Conservation (phyloP, 2,888 invertebrate species). For the Aphidoletes aphidimyza region DNA sequence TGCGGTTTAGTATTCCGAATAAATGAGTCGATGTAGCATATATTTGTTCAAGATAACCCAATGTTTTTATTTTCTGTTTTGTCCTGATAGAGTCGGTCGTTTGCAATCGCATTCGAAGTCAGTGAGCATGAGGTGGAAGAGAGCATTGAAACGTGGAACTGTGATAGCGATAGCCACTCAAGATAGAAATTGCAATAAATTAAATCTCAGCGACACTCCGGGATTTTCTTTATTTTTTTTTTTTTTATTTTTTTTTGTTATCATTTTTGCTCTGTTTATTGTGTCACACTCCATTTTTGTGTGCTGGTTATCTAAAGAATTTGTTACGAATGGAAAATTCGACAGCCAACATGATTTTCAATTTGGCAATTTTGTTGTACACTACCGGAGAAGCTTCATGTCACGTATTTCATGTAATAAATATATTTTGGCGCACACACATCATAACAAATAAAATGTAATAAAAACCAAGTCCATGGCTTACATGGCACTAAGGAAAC, state of each 20-base stretch:
- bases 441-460: neutral
- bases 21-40: too few relatives aligned
- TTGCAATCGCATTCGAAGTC: too few relatives aligned
- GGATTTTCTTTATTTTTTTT: neutral
- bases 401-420: conserved; percentile 8
- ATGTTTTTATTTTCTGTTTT: too few relatives aligned
- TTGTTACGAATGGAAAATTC: neutral
- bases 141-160: neutral
- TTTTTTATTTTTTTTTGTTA: neutral
- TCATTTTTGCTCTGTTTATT: too few relatives aligned
- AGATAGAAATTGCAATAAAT: conserved; percentile 40
- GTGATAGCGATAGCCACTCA: neutral
- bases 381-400: neutral
- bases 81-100: too few relatives aligned
- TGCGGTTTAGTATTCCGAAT: too few relatives aligned
- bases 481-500: neutral
- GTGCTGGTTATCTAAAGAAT: neutral
- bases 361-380: neutral
- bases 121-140: neutral
- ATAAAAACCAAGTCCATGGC: neutral
- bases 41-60: too few relatives aligned
- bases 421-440: neutral
- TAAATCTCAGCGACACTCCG: conserved; percentile 24
- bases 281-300: neutral
- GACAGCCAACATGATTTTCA: neutral